Evolutionary conservation across 1,140 invertebrate species (phyloP), one percentile per base, ranked within the genome.

Genomic region (Bombus polaris): DNA sequence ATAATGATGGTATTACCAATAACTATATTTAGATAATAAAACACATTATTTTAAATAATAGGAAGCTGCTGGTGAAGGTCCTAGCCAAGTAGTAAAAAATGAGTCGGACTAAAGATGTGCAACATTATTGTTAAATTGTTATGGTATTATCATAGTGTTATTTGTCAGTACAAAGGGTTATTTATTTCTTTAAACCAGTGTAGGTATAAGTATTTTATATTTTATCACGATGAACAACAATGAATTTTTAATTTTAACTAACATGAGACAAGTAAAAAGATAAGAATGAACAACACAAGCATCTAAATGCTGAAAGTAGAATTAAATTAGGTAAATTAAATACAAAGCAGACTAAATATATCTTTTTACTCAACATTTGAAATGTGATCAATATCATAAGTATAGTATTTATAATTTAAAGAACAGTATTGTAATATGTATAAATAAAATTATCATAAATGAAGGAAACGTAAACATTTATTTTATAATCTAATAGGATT

Each of bases 31-130:
- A 8, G 0, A 32, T 1, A 68, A 9, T 13, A 57, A 66, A n/a
- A 22, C 15, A 73, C 22, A 13, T 44, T 73, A 77, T 75, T 53
- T 68, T 88, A 75, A 59, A n/a, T 62, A n/a, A 76, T 47, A 88
- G 76, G 66, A 75, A 75, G 75, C 0, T 28, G 68, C 47, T 18
- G 39, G 73, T 32, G 15, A 77, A 8, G 44, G 8, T 8, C 15
- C 10, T 22, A 28, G 22, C 3, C 59, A 72, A 15, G 39, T 76
- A 25, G 8, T 22, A 32, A 15, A 37, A 72, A 32, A 73, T 57
- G 42, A 81, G 39, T 39, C 42, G 12, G 37, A 81, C 3, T 72
- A n/a, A 81, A 80, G 39, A 22, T 57, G 2, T 12, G 3, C 5
- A 42, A 44, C 12, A 53, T 57, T 47, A 6, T 72, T 71, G 5